Base-by-base conservation (phyloP, 2,113 vertebrate genomes). In the Gavialis gangeticus region DNA sequence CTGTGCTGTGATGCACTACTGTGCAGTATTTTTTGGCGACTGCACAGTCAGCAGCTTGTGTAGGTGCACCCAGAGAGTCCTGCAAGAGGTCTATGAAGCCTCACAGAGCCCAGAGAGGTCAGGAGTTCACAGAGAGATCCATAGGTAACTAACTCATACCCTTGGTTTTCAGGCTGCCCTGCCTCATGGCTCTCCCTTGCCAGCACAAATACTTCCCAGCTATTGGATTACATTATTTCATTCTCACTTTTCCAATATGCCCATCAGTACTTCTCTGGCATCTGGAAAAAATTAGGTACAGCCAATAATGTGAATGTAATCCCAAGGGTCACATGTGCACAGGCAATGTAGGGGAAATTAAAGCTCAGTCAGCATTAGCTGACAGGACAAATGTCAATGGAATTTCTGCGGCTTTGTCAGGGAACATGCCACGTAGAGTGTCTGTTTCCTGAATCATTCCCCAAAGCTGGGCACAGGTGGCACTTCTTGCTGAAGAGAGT, bases 381-480 rank as follows among this genome's bases (percentile, higher is more conserved):
- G 64, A 82, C 55, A 84, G 75, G 84, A 95, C 71, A 94, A 96
- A 75, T 10, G 1, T 89, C 71, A 94, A 62, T 88, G 78, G 93
- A 88, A 94, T 88, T 90, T 84, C 59, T 95, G 30, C 73, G 89
- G 63, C 90, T 91, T 84, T 94, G 82, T 90, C n/a, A 63, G 80
- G 46, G 77, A 94, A 91, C 73, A 34, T 88, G 79, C 66, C 78
- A 89, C 69, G 34, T 62, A 82, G 14, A 64, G 75, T 76, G 91
- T 89, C 81, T 27, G 9, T 89, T 97, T 94, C 96, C 95, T 94
- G 91, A 97, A 88, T 89, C 82, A 78, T 94, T 90, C 87, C 92
- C 82, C 69, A 84, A 91, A 80, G 54, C 17, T 92, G 82, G 87
- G 84, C 82, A 94, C 4, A 6, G 85, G 60, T 5, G 4, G 71